Base-by-base conservation (phyloP, 2,888 invertebrate genomes). In the Brachypalpus laphriformis region DNA sequence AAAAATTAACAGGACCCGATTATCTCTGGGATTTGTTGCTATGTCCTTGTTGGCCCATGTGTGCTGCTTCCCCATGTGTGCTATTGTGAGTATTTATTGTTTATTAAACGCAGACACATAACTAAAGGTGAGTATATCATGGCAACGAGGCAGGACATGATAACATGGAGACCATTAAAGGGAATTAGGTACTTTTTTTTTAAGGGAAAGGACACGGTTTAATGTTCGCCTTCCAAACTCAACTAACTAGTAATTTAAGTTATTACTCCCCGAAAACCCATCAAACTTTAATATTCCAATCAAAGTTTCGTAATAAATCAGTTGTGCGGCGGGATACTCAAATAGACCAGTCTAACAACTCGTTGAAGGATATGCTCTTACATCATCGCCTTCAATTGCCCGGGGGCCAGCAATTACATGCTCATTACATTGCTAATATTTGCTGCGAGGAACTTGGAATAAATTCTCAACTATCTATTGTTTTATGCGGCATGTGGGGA, bases 341-440 rank as follows among this genome's bases (percentile, higher is more conserved):
- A n/a, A 31, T 7, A 28, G 47, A 56, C 14, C 14, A 68, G 74
- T 75, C n/a, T 68, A 81, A 70, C 68, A 75, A 28, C 56, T 57
- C 47, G 54, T 65, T 40, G 28, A 40, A 68, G 74, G 68, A 68
- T 54, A 11, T 51, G 18, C 34, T 63, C 47, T 49, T 28, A 71
- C 76, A 71, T 76, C 70, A 76, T 71, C 76, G 76, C 76, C 59
- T 59, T 20, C 42, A 51, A 76, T 76, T 76, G 65, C 42, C 71
- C 57, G 57, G 82, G 49, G 76, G 45, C 51, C 57, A 66, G 65
- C 56, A 82, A 82, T 82, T 82, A 82, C 82, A 82, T 65, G 71
- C 70, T 82, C 71, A 76, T 82, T 82, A 82, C 76, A 82, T 65
- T 76, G 82, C 76, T 76, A 76, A 76, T 82, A 76, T 71, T 71